These are phyloP conservation scores for Cephalopterus ornatus DNA, from an alignment of 2,113 vertebrate genomes.

Conservation along the genomic window DNA sequence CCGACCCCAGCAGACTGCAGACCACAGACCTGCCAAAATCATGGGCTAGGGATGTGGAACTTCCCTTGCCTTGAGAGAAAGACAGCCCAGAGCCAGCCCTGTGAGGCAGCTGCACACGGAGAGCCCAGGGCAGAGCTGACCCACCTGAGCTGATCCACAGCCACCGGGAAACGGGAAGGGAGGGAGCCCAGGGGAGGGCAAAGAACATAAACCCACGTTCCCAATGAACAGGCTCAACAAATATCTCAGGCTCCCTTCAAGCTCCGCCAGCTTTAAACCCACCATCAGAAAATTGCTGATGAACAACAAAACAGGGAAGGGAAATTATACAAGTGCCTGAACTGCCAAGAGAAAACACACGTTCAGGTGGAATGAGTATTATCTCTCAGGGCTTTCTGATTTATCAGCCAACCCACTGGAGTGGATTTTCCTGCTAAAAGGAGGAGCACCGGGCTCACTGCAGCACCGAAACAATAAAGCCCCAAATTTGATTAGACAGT, in stretches of 20 bases:
- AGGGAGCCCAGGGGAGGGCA: not conserved
- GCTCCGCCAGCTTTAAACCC: not conserved
- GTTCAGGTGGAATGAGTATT: not conserved
- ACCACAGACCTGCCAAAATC: not conserved
- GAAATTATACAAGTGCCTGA: not conserved
- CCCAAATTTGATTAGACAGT: not conserved
- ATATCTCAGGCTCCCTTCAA: accelerated
- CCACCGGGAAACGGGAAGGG: not conserved
- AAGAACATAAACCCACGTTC: not conserved
- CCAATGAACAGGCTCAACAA: not conserved
- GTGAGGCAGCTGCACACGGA: not conserved
- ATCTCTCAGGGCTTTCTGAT: not conserved
- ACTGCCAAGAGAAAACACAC: not conserved
- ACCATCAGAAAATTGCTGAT: not conserved
- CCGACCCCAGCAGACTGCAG: not conserved
- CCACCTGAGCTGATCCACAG: not conserved
- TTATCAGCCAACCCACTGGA: not conserved
- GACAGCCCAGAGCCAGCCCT: not conserved
- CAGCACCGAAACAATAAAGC: not conserved
- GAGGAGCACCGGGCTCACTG: not conserved
- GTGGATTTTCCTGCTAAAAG: not conserved
- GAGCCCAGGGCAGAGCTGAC: not conserved
- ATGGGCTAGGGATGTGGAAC: not conserved
- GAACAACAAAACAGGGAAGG: not conserved
- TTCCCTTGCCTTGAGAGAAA: not conserved